A percentile compares a stretch with the other conserved stretches of the same genome.
These are phyloP conservation scores for Gambusia holbrooki DNA, from an alignment of 2,113 vertebrate genomes.

Conservation along the genomic window DNA sequence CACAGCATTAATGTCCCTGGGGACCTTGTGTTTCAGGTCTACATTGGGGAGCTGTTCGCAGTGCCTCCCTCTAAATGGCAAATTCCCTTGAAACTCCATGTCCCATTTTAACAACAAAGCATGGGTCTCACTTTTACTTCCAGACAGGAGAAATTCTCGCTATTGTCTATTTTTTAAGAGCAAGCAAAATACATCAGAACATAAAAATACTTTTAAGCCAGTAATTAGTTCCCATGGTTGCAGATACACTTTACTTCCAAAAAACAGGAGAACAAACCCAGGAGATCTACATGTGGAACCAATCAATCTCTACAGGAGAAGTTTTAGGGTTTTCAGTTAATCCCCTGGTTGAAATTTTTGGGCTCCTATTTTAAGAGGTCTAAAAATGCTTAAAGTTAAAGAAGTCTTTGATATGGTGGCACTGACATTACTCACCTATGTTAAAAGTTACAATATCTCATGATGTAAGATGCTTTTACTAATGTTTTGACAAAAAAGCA, in stretches of 20 bases:
- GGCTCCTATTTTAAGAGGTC: conserved; percentile 48
- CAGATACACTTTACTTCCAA: too few relatives aligned
- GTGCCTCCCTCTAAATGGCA: conserved; percentile 63
- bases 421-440: not conserved
- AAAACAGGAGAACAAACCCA: not conserved
- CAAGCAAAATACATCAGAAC: conserved; percentile 1
- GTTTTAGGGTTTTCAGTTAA: conserved; percentile 40
- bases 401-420: conserved; percentile 38
- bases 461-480: too few relatives aligned
- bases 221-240: conserved; percentile 9
- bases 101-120: conserved; percentile 70
- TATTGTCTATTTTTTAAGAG: conserved; percentile 31
- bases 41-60: conserved; percentile 44
- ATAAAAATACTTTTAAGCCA: conserved; percentile 10
- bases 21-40: conserved; percentile 52
- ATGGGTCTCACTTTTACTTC: conserved; percentile 40
- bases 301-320: conserved; percentile 14
- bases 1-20: conserved; percentile 55
- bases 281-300: not conserved
- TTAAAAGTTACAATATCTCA: too few relatives aligned
- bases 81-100: conserved; percentile 74
- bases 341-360: conserved; percentile 21
- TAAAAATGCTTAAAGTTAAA: conserved; percentile 34
- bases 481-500: too few relatives aligned
- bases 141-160: conserved; percentile 21